Evolutionary conservation across 2,888 invertebrate genomes (phyloP).

Genomic region (Phragmatobia fuliginosa): DNA sequence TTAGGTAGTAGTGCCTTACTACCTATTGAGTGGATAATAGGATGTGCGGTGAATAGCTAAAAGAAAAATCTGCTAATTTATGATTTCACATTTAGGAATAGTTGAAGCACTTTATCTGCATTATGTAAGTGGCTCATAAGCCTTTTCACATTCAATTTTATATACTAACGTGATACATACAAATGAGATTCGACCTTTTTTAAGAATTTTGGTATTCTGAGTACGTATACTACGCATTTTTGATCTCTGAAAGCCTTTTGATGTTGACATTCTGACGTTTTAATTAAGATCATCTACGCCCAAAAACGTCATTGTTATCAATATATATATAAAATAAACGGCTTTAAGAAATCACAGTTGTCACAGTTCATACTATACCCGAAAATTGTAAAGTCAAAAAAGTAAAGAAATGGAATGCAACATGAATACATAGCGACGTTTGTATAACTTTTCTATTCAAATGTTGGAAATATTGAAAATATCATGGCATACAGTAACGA

Average conservation of each 20-base stretch:
- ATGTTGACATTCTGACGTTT: neutral
- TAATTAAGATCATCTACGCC: neutral
- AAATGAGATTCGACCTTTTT: slow-evolving; percentile 10
- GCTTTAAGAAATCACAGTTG: neutral
- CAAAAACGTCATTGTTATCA: neutral
- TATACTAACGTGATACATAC: neutral
- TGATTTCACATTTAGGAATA: neutral
- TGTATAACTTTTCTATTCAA: neutral
- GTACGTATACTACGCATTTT: neutral
- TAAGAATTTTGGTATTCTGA: slow-evolving; percentile 7
- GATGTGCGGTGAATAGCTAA: neutral
- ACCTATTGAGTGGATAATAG: too few relatives aligned
- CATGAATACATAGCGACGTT: neutral
- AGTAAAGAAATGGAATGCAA: neutral
- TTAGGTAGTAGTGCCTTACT: too few relatives aligned
- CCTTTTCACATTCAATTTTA: neutral
- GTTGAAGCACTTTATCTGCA: neutral
- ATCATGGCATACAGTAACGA: too few relatives aligned
- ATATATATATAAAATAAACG: too few relatives aligned
- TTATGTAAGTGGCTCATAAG: neutral
- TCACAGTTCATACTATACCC: too few relatives aligned
- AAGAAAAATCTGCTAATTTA: neutral
- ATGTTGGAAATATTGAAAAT: too few relatives aligned
- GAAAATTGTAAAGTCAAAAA: too few relatives aligned
- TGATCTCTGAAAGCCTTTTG: neutral